A percentile compares a stretch with the other conserved stretches of the same genome.
These are phyloP conservation scores for Perdita meconis DNA, from an alignment of 2,888 invertebrate species.

Conservation along the genomic window DNA sequence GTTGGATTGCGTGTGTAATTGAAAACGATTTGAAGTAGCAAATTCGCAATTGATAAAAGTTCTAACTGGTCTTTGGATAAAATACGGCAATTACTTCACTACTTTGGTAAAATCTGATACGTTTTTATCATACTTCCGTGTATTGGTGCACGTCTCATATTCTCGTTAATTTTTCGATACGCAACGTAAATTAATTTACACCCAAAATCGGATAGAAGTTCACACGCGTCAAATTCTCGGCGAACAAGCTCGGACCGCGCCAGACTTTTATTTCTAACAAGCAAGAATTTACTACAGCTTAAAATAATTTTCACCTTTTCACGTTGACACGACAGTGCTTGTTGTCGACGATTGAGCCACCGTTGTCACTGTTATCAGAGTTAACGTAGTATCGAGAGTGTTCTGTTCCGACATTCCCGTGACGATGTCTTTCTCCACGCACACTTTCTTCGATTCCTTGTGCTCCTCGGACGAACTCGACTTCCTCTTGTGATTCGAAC, in stretches of 20 bases:
- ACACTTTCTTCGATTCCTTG: constrained; percentile 75
- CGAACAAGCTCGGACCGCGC: constrained; percentile 15
- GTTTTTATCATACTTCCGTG: constrained; percentile 29
- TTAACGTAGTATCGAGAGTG: constrained; percentile 36
- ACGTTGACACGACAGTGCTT: constrained; percentile 61
- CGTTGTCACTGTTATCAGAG: constrained; percentile 50
- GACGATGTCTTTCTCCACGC: constrained; percentile 65
- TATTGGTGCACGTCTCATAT: constrained; percentile 46
- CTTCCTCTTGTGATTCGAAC: constrained; percentile 78
- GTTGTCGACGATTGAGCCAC: constrained; percentile 53
- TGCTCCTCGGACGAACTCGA: constrained; percentile 73
- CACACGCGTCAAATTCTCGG: constrained; percentile 28
- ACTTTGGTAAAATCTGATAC: constrained; percentile 56
- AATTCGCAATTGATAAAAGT: constrained; percentile 59
- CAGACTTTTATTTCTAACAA: constrained; percentile 45
- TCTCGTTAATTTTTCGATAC: constrained; percentile 34
- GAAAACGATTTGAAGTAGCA: constrained; percentile 58
- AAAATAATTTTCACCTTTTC: constrained; percentile 64
- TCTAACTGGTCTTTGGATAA: constrained; percentile 67
- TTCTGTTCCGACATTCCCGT: constrained; percentile 32
- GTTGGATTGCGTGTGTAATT: constrained; percentile 49
- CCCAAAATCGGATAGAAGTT: constrained; percentile 45
- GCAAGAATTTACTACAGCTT: constrained; percentile 66
- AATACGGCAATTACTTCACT: constrained; percentile 59
- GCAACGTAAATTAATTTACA: constrained; percentile 31